Percentiles rank a stretch among this genome's conserved stretches.
phyloP scores from a whole-genome alignment of 1,140 invertebrate genomes.

The Drosophila eugracilis region DNA sequence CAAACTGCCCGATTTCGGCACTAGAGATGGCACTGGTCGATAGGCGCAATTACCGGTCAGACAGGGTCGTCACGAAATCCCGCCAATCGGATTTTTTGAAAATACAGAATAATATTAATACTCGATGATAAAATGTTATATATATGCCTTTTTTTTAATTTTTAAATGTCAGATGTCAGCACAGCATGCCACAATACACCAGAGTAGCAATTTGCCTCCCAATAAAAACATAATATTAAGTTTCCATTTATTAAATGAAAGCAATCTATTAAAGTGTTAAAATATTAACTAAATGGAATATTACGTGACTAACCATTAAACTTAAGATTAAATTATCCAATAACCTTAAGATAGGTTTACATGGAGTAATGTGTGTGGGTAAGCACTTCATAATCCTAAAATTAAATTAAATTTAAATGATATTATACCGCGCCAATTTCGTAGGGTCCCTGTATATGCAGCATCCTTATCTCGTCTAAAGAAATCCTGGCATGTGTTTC shows the following conservation, averaged over 20 bases:
- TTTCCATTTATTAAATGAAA: neutral
- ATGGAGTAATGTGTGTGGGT: too few relatives aligned
- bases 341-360: too few relatives aligned
- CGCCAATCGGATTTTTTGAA: constrained; percentile 1
- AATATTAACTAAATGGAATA: neutral
- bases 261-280: neutral
- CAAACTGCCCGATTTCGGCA: constrained; percentile 9
- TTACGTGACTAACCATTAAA: too few relatives aligned
- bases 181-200: constrained; percentile 1
- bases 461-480: too few relatives aligned
- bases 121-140: neutral
- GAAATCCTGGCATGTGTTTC: too few relatives aligned
- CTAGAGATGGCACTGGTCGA: constrained; percentile 7
- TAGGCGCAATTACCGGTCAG: neutral
- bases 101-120: neutral
- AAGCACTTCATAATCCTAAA: too few relatives aligned
- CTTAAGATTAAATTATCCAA: too few relatives aligned
- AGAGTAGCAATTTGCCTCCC: neutral
- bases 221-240: neutral
- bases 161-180: neutral
- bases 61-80: neutral
- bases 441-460: too few relatives aligned
- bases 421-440: too few relatives aligned
- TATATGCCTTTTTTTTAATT: neutral
- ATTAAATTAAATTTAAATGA: too few relatives aligned